A percentile compares a stretch with the other conserved stretches of the same genome.
Conservation (phyloP, 2,113 vertebrate species). For the Pardalotus punctatus region DNA sequence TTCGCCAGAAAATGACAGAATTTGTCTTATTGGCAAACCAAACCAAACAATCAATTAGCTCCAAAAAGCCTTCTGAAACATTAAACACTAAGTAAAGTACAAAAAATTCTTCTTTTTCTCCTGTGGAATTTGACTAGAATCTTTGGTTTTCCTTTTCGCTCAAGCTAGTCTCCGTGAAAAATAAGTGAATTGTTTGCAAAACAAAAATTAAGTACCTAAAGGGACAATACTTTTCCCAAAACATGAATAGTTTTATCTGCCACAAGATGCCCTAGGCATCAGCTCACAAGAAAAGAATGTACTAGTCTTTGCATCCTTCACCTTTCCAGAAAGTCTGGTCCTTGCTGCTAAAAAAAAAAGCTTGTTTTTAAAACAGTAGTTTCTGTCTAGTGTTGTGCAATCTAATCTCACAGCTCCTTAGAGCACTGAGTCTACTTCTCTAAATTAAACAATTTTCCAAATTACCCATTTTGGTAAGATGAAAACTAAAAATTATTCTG, state of each 20-base stretch:
- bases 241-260: background rate
- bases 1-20: background rate
- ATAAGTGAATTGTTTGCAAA: background rate
- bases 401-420: background rate
- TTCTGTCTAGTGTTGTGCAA: background rate
- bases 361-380: background rate
- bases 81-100: background rate
- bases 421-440: background rate
- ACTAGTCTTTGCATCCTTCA: background rate
- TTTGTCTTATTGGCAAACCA: background rate
- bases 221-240: background rate
- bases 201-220: background rate
- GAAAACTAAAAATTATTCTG: background rate
- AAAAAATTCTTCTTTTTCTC: background rate
- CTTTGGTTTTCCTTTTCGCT: background rate
- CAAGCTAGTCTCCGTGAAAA: background rate
- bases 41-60: background rate
- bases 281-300: constrained; percentile 26
- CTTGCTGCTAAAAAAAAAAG: background rate
- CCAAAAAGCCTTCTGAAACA: background rate
- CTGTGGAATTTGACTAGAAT: background rate
- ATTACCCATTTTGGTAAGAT: background rate
- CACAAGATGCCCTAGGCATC: background rate
- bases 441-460: background rate
- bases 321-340: constrained; percentile 60